Base-by-base conservation (phyloP, 1,140 invertebrate species). In the Rhizoglyphus robini region DNA sequence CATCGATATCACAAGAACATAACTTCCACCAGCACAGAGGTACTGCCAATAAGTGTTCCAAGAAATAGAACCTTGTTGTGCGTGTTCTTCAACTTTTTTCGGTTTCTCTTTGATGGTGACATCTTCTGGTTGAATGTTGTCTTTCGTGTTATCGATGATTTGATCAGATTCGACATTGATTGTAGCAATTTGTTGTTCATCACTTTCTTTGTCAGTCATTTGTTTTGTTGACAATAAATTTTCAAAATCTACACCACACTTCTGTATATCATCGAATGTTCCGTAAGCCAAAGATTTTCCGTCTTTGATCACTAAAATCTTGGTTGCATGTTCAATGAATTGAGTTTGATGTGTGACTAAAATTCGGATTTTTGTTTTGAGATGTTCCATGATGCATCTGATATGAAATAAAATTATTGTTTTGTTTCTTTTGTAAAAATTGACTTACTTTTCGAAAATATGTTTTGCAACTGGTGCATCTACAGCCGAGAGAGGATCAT, bases 271-370 rank as follows among this genome's bases (percentile, higher is more conserved):
- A 63, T 27, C n/a, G 34, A 38, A 66, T 2, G 31, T 41, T 4
- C 65, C 65, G 4, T 38, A 41, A 20, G 65, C 65, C 13, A 66
- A 23, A 41, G 25, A 38, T 11, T 63, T n/a, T 5, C 65, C 65
- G 47, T 87, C 82, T 72, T 87, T 83, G 68, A 91, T 73, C 4
- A 88, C 82, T 36, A 89, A 74, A 68, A 92, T 88, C 68, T 83
- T 80, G 73, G 87, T 82, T 0, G 85, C 87, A 27, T 81, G 80
- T 71, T 83, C 82, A 20, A 91, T 77, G 73, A 70, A 72, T 62
- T 78, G 75, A 3, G 76, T 66, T 62, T 78, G 77, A 71, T 78
- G 77, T 20, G 77, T 78, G 4, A 73, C 73, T 31, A 78, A 66
- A 54, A 78, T 72, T 8, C 72, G 62, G 1, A 72, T 69, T 30